Evolutionary conservation across 2,797 vertebrate species (phyloP), one percentile per base, ranked within the genome.

Genomic region (Coracias cyanogaster): DNA sequence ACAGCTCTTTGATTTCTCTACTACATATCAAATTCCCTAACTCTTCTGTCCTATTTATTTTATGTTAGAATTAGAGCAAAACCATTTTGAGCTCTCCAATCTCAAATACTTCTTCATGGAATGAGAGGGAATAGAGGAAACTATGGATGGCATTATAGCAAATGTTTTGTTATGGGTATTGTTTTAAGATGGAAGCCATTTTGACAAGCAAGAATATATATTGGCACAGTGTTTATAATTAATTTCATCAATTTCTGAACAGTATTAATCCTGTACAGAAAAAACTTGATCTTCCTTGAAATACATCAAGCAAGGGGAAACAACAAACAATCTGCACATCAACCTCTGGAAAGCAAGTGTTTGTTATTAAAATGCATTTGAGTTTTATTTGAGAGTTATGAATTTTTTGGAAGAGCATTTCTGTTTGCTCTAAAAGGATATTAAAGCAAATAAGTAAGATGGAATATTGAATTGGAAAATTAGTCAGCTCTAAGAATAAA

Each of bases 171-270:
- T 78, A 4, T 15, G 43, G 49, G 15, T 46, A 22, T 67, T 51
- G 35, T 61, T 94, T 91, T 72, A 91, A 76, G 66, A 39, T 76
- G 51, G 66, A 92, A 87, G 15, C 43, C 43, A 79, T 82, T 94
- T 89, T 86, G 66, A 55, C 29, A 86, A 69, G 33, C 22, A 61
- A 78, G 52, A 61, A n/a, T 58, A 25, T 37, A 22, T 29, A 29
- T 94, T 89, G 89, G 65, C 88, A 33, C 28, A 43, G 70, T 95
- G 70, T 86, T 97, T 86, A 28, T 54, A 51, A 95, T 95, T 48
- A 15, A 76, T 94, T 76, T 94, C 14, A 88, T 87, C 71, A 15
- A 41, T 80, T 65, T 45, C 49, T 92, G 69, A 85, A 31, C 19
- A 66, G 61, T 49, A 70, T 52, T 82, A 41, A 65, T 62, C 43